Evolutionary conservation across 2,888 invertebrate genomes (phyloP).

Genomic region (Stratiomys singularior): DNA sequence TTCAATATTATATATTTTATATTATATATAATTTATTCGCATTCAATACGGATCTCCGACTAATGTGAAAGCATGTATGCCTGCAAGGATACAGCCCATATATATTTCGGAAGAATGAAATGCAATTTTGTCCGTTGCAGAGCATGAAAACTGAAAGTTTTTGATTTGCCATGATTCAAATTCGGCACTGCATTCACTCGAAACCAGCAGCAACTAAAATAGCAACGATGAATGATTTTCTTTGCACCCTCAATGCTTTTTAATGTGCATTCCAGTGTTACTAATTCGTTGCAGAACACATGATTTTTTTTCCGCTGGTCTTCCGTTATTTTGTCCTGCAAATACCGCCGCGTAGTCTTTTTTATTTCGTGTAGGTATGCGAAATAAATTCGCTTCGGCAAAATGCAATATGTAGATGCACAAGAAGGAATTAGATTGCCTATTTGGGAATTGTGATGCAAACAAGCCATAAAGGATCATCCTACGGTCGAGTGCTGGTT

Average conservation of each 20-base stretch:
- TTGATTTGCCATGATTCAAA: slow-evolving; percentile 15
- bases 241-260: slow-evolving; percentile 44
- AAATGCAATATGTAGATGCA: slow-evolving; percentile 20
- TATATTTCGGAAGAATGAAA: neutral
- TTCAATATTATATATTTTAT: slow-evolving; percentile 37
- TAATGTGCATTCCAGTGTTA: slow-evolving; percentile 37
- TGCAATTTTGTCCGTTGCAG: slow-evolving; percentile 32
- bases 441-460: slow-evolving; percentile 25
- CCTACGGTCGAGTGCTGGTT: neutral
- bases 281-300: slow-evolving; percentile 41
- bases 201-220: neutral
- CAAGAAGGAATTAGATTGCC: slow-evolving; percentile 30
- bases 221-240: slow-evolving; percentile 27
- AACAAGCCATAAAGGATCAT: slow-evolving; percentile 16
- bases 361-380: neutral
- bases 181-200: neutral
- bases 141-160: slow-evolving; percentile 32
- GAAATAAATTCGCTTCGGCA: slow-evolving; percentile 31
- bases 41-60: neutral
- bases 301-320: slow-evolving; percentile 7
- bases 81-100: neutral
- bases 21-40: neutral
- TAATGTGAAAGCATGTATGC: neutral
- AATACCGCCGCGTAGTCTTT: neutral
- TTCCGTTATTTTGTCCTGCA: slow-evolving; percentile 1